Evolutionary conservation across 1,140 invertebrate species (phyloP).

Genomic region (Drosophila biarmipes): DNA sequence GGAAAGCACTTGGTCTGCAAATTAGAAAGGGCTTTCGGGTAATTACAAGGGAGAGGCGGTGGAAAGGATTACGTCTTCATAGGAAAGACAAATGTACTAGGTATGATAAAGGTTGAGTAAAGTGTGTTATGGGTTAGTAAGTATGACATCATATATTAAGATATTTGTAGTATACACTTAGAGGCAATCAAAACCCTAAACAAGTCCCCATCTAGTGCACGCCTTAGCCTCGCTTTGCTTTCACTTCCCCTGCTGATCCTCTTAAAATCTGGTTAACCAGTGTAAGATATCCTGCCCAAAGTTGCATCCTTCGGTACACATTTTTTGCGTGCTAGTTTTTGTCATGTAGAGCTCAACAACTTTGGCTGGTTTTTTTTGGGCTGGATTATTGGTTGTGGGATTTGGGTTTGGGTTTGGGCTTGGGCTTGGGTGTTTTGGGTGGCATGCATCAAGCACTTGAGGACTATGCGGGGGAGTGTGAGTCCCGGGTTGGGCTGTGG

Average conservation of each 20-base stretch:
- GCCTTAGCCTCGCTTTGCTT: neutral
- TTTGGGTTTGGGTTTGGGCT: neutral
- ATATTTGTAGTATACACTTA: too few relatives aligned
- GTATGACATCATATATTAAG: too few relatives aligned
- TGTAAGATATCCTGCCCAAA: constrained; percentile 4
- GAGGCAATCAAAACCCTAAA: too few relatives aligned
- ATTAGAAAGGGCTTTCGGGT: neutral
- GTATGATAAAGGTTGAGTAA: too few relatives aligned
- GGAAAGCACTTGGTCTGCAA: neutral
- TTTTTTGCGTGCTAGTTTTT: constrained; percentile 40
- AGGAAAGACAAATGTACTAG: neutral
- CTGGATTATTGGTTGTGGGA: constrained; percentile 9
- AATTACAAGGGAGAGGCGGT: neutral
- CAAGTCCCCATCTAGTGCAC: too few relatives aligned
- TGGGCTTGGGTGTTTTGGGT: constrained; percentile 1
- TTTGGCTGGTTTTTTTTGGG: constrained; percentile 7
- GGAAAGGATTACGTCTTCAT: neutral
- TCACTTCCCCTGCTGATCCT: constrained; percentile 17
- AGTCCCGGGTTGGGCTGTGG: neutral
- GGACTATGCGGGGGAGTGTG: neutral
- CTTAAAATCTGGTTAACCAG: constrained; percentile 29
- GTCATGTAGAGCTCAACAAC: constrained; percentile 30
- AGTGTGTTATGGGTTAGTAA: too few relatives aligned
- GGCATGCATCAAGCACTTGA: constrained; percentile 35
- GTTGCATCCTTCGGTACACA: constrained; percentile 9